A percentile compares a stretch with the other conserved stretches of the same genome.
phyloP scores from a whole-genome alignment of 2,888 invertebrate genomes.

The Ophion obscuratus region DNA sequence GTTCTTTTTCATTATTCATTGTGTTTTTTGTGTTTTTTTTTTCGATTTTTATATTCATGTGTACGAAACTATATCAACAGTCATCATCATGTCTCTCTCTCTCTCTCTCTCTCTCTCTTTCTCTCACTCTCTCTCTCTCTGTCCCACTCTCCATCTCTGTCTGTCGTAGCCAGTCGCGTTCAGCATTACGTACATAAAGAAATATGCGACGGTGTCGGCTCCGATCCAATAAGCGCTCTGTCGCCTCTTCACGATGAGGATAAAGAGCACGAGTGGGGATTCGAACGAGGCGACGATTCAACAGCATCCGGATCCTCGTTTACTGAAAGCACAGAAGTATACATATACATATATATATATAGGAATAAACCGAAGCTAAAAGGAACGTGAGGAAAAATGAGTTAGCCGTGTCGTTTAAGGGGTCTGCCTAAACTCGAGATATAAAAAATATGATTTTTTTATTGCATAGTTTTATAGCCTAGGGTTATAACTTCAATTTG shows the following conservation, averaged over 20 bases:
- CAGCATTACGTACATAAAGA: slow-evolving; percentile 40
- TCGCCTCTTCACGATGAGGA: slow-evolving; percentile 17
- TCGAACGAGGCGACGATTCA: slow-evolving; percentile 32
- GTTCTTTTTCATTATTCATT: slow-evolving; percentile 39
- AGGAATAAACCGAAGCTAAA: neutral
- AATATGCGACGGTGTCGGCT: slow-evolving; percentile 29
- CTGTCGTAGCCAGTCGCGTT: slow-evolving; percentile 19
- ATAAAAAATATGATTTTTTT: no score
- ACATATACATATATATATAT: neutral
- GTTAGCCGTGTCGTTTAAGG: neutral
- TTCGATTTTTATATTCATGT: neutral
- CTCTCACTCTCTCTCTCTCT: neutral
- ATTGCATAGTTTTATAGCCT: no score
- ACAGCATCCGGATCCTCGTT: slow-evolving; percentile 30
- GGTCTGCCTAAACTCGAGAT: no score
- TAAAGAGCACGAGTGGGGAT: slow-evolving; percentile 2
- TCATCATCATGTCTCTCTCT: slow-evolving; percentile 20
- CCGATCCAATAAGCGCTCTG: slow-evolving; percentile 18
- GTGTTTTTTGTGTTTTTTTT: slow-evolving; percentile 5
- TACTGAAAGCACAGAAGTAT: slow-evolving; percentile 58
- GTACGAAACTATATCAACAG: slow-evolving; percentile 53
- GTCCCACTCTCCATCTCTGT: neutral
- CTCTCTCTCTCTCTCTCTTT: neutral
- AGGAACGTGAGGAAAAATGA: slow-evolving; percentile 5
- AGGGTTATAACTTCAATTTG: no score